Percentiles rank a stretch among this genome's conserved stretches.
These are phyloP conservation scores for Aeoliscus strigatus DNA, from an alignment of 2,797 vertebrate species.

Conservation along the genomic window DNA sequence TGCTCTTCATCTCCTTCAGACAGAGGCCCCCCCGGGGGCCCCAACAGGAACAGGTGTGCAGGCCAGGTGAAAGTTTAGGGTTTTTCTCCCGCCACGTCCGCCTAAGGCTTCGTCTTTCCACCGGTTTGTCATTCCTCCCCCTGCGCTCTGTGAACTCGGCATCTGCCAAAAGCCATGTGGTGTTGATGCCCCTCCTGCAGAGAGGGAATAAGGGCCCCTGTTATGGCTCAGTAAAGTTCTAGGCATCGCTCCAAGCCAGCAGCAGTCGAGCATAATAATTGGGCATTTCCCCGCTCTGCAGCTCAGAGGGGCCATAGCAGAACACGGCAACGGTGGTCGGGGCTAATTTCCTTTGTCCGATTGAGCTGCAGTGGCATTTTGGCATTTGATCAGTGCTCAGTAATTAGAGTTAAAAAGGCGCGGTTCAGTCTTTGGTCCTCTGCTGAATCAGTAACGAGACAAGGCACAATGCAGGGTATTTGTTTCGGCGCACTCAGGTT, in stretches of 20 bases:
- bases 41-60: too few relatives aligned
- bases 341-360: conserved; percentile 69
- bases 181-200: conserved; percentile 59
- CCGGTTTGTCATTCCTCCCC: conserved; percentile 41
- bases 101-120: conserved; percentile 9
- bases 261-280: conserved; percentile 70
- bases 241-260: conserved; percentile 65
- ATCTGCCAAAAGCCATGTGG: conserved; percentile 57
- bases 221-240: conserved; percentile 60
- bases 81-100: conserved; percentile 1
- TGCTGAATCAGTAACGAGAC: conserved; percentile 35
- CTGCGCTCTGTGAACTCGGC: conserved; percentile 45
- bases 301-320: conserved; percentile 52
- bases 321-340: conserved; percentile 38
- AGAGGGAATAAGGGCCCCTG: conserved; percentile 60
- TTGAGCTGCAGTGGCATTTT: conserved; percentile 55
- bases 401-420: conserved; percentile 59
- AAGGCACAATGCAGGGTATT: conserved; percentile 6
- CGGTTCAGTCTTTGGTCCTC: conserved; percentile 32
- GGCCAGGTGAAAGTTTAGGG: conserved; percentile 26
- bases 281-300: conserved; percentile 55
- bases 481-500: conserved; percentile 21
- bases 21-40: conserved; percentile 15
- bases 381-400: conserved; percentile 46
- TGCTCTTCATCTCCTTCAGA: conserved; percentile 22